A percentile compares a stretch with the other conserved stretches of the same genome.
Evolutionary conservation across 1,140 invertebrate genomes (phyloP).

Genomic region (Cyphomyrmex costatus): DNA sequence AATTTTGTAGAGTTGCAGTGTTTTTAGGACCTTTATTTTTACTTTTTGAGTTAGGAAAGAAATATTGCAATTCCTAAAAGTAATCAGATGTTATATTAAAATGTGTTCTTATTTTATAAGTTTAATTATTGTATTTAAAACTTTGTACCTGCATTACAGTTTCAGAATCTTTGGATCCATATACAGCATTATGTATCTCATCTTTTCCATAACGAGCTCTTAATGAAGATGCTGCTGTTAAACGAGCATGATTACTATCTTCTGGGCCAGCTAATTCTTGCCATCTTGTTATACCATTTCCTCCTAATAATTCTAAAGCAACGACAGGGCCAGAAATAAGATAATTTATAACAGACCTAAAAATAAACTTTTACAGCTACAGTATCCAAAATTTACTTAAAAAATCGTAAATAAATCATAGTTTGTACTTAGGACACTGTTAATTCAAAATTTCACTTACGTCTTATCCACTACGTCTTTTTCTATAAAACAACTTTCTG

Average conservation of each 20-base stretch:
- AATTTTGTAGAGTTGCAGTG: conserved; percentile 89
- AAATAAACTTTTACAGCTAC: conserved; percentile 59
- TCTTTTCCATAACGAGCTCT: conserved; percentile 92
- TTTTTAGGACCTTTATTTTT: conserved; percentile 85
- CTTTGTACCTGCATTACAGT: conserved; percentile 85
- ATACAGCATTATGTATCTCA: conserved; percentile 90
- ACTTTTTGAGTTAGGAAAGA: conserved; percentile 88
- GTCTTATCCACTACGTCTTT: conserved; percentile 88
- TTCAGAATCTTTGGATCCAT: conserved; percentile 89
- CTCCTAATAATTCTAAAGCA: conserved; percentile 92
- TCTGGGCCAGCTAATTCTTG: conserved; percentile 89
- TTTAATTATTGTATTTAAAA: conserved; percentile 16
- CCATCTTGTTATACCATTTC: conserved; percentile 90
- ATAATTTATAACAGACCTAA: conserved; percentile 88
- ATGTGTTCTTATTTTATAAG: not conserved
- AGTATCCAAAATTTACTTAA: conserved; percentile 10
- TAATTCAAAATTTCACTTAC: conserved; percentile 85
- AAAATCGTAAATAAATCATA: not conserved
- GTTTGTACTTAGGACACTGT: conserved; percentile 3
- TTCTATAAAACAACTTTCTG: conserved; percentile 88
- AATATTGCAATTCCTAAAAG: conserved; percentile 89
- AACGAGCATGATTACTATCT: conserved; percentile 89
- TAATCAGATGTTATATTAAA: not conserved
- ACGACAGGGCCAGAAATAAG: conserved; percentile 91
- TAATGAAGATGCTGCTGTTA: conserved; percentile 88